Evolutionary conservation across 2,888 invertebrate genomes (phyloP), one percentile per base, ranked within the genome.

Genomic region (Drosophila niveifrons): DNA sequence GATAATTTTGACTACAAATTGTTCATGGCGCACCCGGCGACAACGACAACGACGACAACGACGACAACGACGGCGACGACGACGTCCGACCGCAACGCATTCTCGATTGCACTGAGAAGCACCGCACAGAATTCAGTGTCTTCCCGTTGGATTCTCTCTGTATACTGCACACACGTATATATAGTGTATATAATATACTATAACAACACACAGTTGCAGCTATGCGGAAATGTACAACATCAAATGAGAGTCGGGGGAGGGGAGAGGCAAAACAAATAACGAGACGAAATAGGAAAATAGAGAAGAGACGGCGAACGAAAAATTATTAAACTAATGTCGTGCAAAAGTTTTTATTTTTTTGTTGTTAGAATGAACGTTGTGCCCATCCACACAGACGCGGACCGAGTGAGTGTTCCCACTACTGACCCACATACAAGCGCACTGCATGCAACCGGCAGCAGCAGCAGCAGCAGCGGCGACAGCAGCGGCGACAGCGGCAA

Each of bases 341-440:
- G 75, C 67, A 68, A 67, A 68, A 53, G 31, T 61, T 48, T 44
- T 10, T n/a, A n/a, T n/a, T n/a, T n/a, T n/a, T n/a, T n/a, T n/a
- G n/a, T n/a, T 56, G 58, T 23, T 23, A 28, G 66, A 75, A 72
- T 76, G 72, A 75, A 72, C 76, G 75, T 72, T 72, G 53, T 66
- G 75, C 63, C 71, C 66, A 77, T 65, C 62, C 70, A 74, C 65
- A 74, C 77, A 77, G 75, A 73, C 83, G 80, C 80, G 76, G 52
- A 67, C 70, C 80, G 80, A 82, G 83, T 78, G 65, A 83, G 78
- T 79, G 64, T 79, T 82, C 80, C 78, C 80, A 91, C 90, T 91
- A 90, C 91, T 91, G 91, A 90, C 90, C 90, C 90, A 91, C 82
- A 86, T 55, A 72, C 61, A 62, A 53, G 31, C 23, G 15, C 29